A percentile compares a stretch with the other conserved stretches of the same genome.
phyloP scores from a whole-genome alignment of 2,113 vertebrate genomes.

The Enhydra lutris region DNA sequence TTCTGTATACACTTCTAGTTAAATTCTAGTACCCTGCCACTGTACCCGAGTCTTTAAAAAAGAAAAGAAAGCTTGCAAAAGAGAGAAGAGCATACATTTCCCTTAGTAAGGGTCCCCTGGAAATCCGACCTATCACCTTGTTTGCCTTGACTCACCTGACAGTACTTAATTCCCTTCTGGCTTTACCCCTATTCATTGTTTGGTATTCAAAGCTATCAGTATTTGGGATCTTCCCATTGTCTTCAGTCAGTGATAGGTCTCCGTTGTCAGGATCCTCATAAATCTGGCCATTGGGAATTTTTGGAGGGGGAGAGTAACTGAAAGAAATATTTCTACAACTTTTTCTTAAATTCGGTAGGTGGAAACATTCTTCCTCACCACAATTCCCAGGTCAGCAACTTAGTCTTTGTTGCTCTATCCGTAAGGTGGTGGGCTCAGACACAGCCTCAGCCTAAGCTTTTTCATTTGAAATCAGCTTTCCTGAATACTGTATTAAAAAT shows the following conservation, averaged over 20 bases:
- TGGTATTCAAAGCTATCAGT: too few species aligned
- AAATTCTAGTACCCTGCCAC: not conserved
- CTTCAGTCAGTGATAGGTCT: not conserved
- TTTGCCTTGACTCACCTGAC: not conserved
- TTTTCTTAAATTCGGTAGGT: not conserved
- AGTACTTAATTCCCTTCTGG: not conserved
- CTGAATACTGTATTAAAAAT: not conserved
- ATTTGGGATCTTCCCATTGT: too few species aligned
- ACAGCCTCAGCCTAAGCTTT: not conserved
- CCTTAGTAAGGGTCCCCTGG: rapidly evolving
- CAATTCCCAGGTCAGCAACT: not conserved
- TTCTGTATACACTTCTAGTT: not conserved
- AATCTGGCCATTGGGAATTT: not conserved
- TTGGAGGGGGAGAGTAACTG: not conserved
- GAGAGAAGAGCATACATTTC: not conserved
- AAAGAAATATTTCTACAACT: not conserved
- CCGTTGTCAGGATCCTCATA: not conserved
- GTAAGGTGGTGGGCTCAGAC: rapidly evolving
- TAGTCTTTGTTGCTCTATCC: not conserved
- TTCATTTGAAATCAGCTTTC: not conserved
- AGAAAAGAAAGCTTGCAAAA: not conserved
- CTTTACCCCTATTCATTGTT: rapidly evolving
- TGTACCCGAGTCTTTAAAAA: not conserved
- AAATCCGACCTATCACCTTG: too few species aligned
- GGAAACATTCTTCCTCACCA: too few species aligned